Percentiles rank a stretch among this genome's conserved stretches.
Conservation (phyloP, 2,113 vertebrate genomes). For the Dipodomys stephensi region DNA sequence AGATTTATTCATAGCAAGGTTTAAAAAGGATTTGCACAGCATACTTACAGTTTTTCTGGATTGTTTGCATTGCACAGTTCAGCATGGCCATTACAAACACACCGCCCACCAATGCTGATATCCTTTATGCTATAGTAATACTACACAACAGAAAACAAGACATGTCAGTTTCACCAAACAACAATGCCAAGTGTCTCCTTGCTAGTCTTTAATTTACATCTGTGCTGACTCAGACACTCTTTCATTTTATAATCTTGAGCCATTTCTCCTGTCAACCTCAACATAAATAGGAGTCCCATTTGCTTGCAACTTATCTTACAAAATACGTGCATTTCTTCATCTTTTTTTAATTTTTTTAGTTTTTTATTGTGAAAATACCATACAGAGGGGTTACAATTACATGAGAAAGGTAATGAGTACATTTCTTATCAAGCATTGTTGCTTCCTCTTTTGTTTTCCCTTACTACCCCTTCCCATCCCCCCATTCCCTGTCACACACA, state of each 20-base stretch:
- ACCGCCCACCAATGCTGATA: slow-evolving; percentile 94
- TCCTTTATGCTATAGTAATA: slow-evolving; percentile 99
- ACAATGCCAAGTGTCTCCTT: background rate
- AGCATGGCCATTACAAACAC: slow-evolving; percentile 96
- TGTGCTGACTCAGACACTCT: background rate
- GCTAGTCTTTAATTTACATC: background rate
- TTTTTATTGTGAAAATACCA: too few relatives aligned
- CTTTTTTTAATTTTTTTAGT: too few relatives aligned
- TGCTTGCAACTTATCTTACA: slow-evolving; percentile 2
- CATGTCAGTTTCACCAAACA: background rate
- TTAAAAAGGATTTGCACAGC: background rate
- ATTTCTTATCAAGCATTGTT: too few relatives aligned
- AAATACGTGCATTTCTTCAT: slow-evolving; percentile 1
- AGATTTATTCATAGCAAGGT: background rate
- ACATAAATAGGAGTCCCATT: background rate
- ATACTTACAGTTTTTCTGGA: slow-evolving; percentile 86
- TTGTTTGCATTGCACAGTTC: slow-evolving; percentile 86
- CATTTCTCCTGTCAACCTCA: background rate
- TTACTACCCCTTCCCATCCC: too few relatives aligned
- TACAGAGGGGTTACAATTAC: too few relatives aligned
- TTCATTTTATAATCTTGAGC: background rate
- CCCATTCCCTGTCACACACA: fast-evolving
- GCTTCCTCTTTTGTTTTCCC: too few relatives aligned
- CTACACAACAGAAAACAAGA: slow-evolving; percentile 82
- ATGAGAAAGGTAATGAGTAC: too few relatives aligned